Percentiles rank a stretch among this genome's conserved stretches.
Conservation (phyloP, 1,140 invertebrate genomes). For the Solenopsis fugax region DNA sequence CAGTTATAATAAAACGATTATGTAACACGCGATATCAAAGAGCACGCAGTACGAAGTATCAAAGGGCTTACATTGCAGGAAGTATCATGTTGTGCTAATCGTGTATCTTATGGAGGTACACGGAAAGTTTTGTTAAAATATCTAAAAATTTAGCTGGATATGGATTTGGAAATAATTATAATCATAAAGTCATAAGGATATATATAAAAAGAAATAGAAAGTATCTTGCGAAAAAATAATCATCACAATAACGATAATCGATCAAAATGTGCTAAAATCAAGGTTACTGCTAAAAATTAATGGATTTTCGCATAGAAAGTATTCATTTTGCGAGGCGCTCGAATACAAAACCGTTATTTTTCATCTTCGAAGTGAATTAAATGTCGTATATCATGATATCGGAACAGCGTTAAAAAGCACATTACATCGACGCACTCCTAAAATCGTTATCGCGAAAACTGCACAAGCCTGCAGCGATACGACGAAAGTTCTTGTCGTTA, state of each 20-base stretch:
- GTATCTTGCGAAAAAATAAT: neutral
- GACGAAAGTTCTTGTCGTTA: neutral
- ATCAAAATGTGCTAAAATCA: neutral
- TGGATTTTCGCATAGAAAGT: neutral
- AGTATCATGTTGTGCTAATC: neutral
- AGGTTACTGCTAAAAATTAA: neutral
- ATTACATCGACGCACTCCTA: neutral
- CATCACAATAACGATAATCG: neutral
- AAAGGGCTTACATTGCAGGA: neutral
- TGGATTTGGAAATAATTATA: too few species aligned
- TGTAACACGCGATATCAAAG: slow-evolving; percentile 8
- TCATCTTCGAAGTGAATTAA: neutral
- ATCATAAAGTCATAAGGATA: neutral
- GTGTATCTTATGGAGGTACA: neutral
- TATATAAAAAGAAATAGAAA: neutral
- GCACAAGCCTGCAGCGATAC: neutral
- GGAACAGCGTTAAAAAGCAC: neutral
- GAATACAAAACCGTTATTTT: slow-evolving; percentile 3
- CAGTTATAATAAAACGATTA: slow-evolving; percentile 15
- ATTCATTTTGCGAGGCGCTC: neutral
- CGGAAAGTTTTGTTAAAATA: too few species aligned
- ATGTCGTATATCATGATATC: neutral
- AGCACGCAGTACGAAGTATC: neutral
- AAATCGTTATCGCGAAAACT: slow-evolving; percentile 36
- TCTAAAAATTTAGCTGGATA: too few species aligned